Conservation (phyloP, 2,797 vertebrate species). For the Echiichthys vipera region DNA sequence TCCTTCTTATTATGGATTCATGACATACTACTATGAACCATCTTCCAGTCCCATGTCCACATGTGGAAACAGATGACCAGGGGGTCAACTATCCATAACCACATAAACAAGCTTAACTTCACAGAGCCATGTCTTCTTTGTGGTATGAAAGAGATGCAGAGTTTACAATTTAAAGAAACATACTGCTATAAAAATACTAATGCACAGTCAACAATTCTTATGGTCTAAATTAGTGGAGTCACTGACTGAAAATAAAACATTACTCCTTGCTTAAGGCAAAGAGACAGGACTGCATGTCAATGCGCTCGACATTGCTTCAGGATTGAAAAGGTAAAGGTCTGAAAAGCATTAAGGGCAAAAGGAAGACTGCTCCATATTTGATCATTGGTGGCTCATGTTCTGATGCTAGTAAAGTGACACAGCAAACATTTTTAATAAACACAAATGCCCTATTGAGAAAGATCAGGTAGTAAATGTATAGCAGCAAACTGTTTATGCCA, state of each 20-base stretch:
- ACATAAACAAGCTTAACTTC: constrained; percentile 30
- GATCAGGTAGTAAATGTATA: constrained; percentile 15
- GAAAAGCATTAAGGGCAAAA: constrained; percentile 7
- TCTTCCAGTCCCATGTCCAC: constrained; percentile 9
- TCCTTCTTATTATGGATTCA: constrained; percentile 14
- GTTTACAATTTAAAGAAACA: constrained; percentile 8
- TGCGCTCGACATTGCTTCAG: too few relatives aligned
- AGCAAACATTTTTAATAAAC: constrained; percentile 11
- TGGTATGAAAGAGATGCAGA: constrained; percentile 10
- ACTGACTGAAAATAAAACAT: constrained; percentile 50
- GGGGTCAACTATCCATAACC: constrained; percentile 32
- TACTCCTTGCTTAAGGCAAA: constrained; percentile 1
- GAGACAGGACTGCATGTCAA: neutral
- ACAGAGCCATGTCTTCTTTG: constrained; percentile 6
- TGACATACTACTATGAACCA: constrained; percentile 15
- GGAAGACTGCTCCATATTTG: neutral
- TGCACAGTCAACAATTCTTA: constrained; percentile 28
- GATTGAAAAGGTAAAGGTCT: neutral
- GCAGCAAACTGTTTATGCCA: neutral
- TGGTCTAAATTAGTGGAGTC: constrained; percentile 60
- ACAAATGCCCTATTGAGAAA: constrained; percentile 10
- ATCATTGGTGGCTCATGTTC: constrained; percentile 23
- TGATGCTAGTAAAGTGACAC: constrained; percentile 6
- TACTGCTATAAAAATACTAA: constrained; percentile 12
- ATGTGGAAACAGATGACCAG: constrained; percentile 48